These are phyloP conservation scores for Drosophila yakuba DNA, from an alignment of 1,140 invertebrate species.

Conservation along the genomic window DNA sequence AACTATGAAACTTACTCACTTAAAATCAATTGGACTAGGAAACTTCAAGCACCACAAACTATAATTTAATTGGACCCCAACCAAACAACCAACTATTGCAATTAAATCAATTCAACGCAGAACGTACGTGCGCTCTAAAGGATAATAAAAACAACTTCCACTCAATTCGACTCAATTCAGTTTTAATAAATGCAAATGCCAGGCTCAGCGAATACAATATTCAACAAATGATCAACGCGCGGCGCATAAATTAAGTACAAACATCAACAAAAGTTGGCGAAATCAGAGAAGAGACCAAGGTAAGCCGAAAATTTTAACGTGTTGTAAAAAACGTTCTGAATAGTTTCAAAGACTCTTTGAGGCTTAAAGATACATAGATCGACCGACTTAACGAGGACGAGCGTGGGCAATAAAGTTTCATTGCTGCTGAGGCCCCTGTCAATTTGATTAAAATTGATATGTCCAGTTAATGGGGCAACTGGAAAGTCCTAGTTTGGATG, in stretches of 20 bases:
- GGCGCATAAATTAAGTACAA: slow-evolving; percentile 31
- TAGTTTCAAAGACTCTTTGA: slow-evolving; percentile 39
- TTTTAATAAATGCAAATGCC: slow-evolving; percentile 29
- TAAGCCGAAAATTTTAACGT: slow-evolving; percentile 13
- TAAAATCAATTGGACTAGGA: slow-evolving; percentile 4
- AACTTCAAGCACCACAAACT: slow-evolving; percentile 5
- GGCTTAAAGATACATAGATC: slow-evolving; percentile 7
- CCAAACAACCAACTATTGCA: slow-evolving; percentile 2
- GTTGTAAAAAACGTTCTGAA: slow-evolving; percentile 3
- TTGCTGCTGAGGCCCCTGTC: slow-evolving; percentile 27
- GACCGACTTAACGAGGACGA: slow-evolving; percentile 3
- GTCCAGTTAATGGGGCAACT: slow-evolving; percentile 14
- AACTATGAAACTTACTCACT: slow-evolving; percentile 3
- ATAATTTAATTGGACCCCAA: slow-evolving; percentile 11
- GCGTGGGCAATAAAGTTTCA: slow-evolving; percentile 47
- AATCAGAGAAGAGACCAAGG: slow-evolving; percentile 7
- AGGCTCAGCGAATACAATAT: slow-evolving; percentile 23
- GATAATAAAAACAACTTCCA: slow-evolving; percentile 11
- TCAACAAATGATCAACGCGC: slow-evolving; percentile 19
- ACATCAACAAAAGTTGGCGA: slow-evolving; percentile 29
- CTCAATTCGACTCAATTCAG: slow-evolving; percentile 16
- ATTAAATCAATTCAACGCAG: slow-evolving; percentile 43
- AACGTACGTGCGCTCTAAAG: slow-evolving; percentile 61
- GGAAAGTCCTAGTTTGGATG: not conserved
- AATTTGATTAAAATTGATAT: slow-evolving; percentile 56